Evolutionary conservation across 2,797 vertebrate genomes (phyloP).

Genomic region (Catostomus latipinnis): DNA sequence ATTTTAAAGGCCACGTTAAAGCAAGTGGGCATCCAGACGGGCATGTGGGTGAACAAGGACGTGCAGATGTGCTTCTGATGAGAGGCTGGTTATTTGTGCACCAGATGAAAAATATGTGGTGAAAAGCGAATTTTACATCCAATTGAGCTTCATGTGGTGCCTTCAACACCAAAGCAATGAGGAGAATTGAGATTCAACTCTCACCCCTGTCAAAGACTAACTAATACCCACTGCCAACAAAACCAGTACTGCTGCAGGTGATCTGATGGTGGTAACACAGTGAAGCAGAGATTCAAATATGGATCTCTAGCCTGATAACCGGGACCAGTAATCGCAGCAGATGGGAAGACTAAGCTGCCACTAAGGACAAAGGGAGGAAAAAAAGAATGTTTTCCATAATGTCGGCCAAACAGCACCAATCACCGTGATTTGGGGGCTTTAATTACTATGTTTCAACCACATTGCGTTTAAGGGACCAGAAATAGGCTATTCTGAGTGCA

Average conservation of each 20-base stretch:
- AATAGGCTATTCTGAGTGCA: conserved; percentile 73
- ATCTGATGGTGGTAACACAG: conserved; percentile 5
- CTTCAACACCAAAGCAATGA: conserved; percentile 12
- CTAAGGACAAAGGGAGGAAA: conserved; percentile 47
- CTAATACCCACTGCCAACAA: conserved; percentile 23
- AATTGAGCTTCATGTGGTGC: conserved; percentile 42
- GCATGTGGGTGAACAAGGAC: conserved; percentile 50
- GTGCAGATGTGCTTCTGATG: conserved; percentile 58
- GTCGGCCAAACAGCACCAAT: conserved; percentile 59
- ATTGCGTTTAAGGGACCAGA: conserved; percentile 76
- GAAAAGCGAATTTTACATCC: conserved; percentile 37
- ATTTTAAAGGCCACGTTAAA: conserved; percentile 46
- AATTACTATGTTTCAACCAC: conserved; percentile 79
- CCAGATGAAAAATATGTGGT: conserved; percentile 5
- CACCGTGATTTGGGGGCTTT: conserved; percentile 61
- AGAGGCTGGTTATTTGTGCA: conserved; percentile 36
- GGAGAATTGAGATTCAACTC: conserved; percentile 34
- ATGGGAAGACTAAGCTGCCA: conserved; percentile 45
- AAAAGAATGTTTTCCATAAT: conserved; percentile 49
- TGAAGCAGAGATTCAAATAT: conserved; percentile 14
- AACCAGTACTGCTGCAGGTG: not conserved
- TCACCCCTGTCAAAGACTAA: conserved; percentile 30
- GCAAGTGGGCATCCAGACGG: conserved; percentile 44
- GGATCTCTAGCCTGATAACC: conserved; percentile 18
- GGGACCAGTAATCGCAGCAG: conserved; percentile 29